Evolutionary conservation across 2,797 vertebrate genomes (phyloP), one percentile per base, ranked within the genome.

Genomic region (Falco peregrinus): DNA sequence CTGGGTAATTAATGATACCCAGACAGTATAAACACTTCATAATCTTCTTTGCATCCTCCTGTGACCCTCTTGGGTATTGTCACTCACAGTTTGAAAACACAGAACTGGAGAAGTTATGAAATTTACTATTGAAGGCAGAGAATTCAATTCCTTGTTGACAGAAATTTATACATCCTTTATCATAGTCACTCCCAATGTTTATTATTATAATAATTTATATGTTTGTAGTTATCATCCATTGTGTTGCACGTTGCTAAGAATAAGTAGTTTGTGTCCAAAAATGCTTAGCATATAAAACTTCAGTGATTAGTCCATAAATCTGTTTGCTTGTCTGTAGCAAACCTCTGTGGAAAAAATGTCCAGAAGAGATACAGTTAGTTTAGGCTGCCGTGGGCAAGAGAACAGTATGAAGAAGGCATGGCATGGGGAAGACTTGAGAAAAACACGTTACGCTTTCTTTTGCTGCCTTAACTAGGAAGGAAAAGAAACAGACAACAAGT

Each of bases 1-100:
- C 69, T 95, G 83, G 53, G 22, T 84, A 86, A 95, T 94, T 94
- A 88, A 94, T 90, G 91, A 13, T 91, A 91, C 37, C 14, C 31
- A 85, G 65, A 86, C 65, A 88, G 50, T 50, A 78, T 86, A 94
- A 93, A 83, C 37, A 84, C 57, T 95, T 77, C 33, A 25, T 68
- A 95, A 84, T 70, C 37, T 78, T 94, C 48, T 81, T 74, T 88
- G 37, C 77, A 85, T 88, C 39, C n/a, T 87, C 16, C 21, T 71
- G 61, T 90, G 65, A 75, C 16, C 31, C 28, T 85, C 71, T 67
- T 77, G 61, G n/a, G 53, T 85, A 81, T 71, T 41, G 35, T 84
- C 91, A 50, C 18, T 94, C 80, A 81, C 22, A 60, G 71, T 84
- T 6, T 88, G 60, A 86, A 89, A 95, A 68, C 17, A 37, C 4